Percentiles rank a stretch among this genome's conserved stretches.
Conservation (phyloP, 1,140 invertebrate genomes). For the Prorops nasuta region DNA sequence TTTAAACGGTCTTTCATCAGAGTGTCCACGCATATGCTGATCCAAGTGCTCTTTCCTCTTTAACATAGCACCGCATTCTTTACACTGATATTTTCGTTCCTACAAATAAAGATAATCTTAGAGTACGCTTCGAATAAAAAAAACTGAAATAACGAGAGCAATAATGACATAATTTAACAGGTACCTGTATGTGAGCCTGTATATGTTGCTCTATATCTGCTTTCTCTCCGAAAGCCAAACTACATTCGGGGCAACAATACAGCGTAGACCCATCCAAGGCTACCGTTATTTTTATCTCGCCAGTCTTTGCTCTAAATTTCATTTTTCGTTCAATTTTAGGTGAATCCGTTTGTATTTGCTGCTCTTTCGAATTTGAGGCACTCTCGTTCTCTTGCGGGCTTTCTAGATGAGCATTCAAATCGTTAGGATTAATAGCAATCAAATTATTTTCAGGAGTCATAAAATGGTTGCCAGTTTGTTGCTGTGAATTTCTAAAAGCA, state of each 20-base stretch:
- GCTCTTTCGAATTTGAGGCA: slow-evolving; percentile 37
- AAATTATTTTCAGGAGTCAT: slow-evolving; percentile 42
- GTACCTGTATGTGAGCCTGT: slow-evolving; percentile 50
- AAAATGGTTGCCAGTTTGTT: slow-evolving; percentile 43
- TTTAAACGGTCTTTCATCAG: slow-evolving; percentile 69
- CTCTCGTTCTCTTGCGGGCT: slow-evolving; percentile 33
- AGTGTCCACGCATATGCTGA: slow-evolving; percentile 70
- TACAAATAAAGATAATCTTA: slow-evolving; percentile 30
- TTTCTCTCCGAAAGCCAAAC: slow-evolving; percentile 48
- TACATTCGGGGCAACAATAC: slow-evolving; percentile 56
- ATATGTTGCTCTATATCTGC: slow-evolving; percentile 51
- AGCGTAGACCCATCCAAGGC: slow-evolving; percentile 49
- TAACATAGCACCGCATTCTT: slow-evolving; percentile 53
- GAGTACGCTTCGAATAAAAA: slow-evolving; percentile 4
- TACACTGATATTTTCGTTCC: slow-evolving; percentile 55
- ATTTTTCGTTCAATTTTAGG: slow-evolving; percentile 51
- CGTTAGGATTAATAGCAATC: slow-evolving; percentile 40
- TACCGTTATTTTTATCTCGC: slow-evolving; percentile 52
- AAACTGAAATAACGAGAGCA: slow-evolving; percentile 2
- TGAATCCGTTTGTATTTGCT: slow-evolving; percentile 44
- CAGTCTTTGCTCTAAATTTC: slow-evolving; percentile 53
- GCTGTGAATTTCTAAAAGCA: slow-evolving; percentile 42
- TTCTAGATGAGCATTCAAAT: slow-evolving; percentile 47
- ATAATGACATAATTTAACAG: slow-evolving; percentile 2
- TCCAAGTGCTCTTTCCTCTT: slow-evolving; percentile 59